Percentiles rank a stretch among this genome's conserved stretches.
phyloP scores from a whole-genome alignment of 2,797 vertebrate species.

The Gallinago solitaria region DNA sequence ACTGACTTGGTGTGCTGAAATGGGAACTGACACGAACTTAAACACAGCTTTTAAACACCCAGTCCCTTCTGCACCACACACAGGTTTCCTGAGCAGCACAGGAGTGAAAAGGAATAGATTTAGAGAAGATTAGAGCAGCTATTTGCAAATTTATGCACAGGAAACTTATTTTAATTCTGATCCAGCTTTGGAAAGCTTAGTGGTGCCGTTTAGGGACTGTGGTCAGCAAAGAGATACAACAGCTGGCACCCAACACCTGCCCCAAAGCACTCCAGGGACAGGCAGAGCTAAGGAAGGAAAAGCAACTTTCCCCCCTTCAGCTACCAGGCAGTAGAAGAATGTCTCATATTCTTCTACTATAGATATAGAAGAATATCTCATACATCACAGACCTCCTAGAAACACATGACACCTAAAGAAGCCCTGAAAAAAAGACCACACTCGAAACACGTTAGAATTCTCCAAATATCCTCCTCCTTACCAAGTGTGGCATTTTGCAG shows the following conservation, averaged over 20 bases:
- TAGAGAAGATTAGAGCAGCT: background rate
- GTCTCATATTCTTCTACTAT: background rate
- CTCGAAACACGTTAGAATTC: background rate
- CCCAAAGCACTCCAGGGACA: fast-evolving
- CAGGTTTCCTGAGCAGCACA: background rate
- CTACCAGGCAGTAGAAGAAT: background rate
- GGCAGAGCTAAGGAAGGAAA: background rate
- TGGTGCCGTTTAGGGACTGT: background rate
- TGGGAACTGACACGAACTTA: background rate
- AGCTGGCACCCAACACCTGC: background rate
- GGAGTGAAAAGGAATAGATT: background rate
- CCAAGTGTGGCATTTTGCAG: background rate
- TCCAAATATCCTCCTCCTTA: background rate
- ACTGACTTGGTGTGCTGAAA: background rate
- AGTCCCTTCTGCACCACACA: background rate
- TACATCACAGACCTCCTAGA: background rate
- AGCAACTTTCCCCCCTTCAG: background rate
- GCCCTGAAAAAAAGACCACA: background rate
- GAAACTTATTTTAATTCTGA: background rate
- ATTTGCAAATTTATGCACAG: background rate
- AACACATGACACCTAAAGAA: background rate
- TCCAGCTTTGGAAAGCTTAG: background rate
- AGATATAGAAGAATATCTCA: background rate
- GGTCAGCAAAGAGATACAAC: background rate
- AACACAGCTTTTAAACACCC: background rate